Base-by-base conservation (phyloP, 2,888 invertebrate species). In the Linnaemya vulpina region DNA sequence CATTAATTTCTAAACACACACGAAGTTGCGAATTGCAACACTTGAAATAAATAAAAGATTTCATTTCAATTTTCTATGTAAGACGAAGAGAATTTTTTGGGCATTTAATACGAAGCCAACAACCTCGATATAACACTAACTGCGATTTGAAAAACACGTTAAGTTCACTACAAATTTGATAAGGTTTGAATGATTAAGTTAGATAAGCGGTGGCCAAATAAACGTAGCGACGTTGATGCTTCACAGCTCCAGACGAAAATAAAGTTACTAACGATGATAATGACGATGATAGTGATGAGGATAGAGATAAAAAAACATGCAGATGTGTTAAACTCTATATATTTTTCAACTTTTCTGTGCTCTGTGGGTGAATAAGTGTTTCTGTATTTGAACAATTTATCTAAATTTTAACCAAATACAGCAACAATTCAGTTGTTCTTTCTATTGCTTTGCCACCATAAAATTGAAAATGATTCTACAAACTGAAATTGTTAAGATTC, bases 191-290 rank as follows among this genome's bases (percentile, higher is more conserved):
- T 17, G 73, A 40, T 62, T 68, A 49, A 30, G 67, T 51, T 43
- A 83, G 79, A 84, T 75, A 84, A 79, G 58, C 58, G 40, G 22
- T n/a, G 60, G 67, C 63, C 46, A 46, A 40, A 63, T 40, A 7
- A 25, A 25, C n/a, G n/a, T n/a, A n/a, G n/a, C n/a, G 38, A 51
- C n/a, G 22, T 68, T 58, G 67, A 76, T 43, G 55, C n/a, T n/a
- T 11, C 25, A n/a, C 38, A n/a, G 8, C 13, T 25, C 20, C 7
- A 73, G 22, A 22, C 22, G 65, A 51, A 20, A 30, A 55, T 65
- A 5, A 58, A n/a, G 49, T 20, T 53, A 15, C 22, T 67, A 30
- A 53, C 17, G n/a, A 35, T 38, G 49, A 30, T 49, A 49, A 35
- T 20, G 17, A 67, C 49, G 20, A 17, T 70, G 17, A 35, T 20